A percentile compares a stretch with the other conserved stretches of the same genome.
Evolutionary conservation across 2,113 vertebrate species (phyloP).

Genomic region (Pangasianodon gigas): DNA sequence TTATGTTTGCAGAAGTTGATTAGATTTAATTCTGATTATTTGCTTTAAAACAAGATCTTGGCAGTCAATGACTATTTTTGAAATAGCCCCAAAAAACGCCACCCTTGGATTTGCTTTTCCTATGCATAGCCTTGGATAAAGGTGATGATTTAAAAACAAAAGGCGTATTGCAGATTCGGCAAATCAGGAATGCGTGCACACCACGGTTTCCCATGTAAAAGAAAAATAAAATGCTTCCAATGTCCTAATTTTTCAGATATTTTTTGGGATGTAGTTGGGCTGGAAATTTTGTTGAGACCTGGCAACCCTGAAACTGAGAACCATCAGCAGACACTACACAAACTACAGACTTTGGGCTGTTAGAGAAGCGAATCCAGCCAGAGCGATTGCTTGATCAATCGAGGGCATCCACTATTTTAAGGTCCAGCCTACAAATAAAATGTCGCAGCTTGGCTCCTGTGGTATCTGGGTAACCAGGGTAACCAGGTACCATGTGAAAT

Average conservation of each 20-base stretch:
- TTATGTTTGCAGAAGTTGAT: too few species aligned
- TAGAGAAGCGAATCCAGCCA: not conserved
- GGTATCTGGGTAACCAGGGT: not conserved
- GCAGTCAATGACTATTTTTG: too few species aligned
- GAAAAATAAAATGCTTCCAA: not conserved
- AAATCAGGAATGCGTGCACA: not conserved
- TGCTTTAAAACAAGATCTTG: too few species aligned
- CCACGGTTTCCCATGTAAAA: not conserved
- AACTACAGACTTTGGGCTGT: not conserved
- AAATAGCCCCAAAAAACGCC: too few species aligned
- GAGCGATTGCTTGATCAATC: not conserved
- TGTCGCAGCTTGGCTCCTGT: not conserved
- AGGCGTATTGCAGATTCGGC: not conserved
- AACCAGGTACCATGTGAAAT: not conserved
- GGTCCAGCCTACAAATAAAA: not conserved
- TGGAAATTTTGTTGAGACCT: not conserved
- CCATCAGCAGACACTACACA: too few species aligned
- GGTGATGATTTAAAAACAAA: not conserved
- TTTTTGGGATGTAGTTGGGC: not conserved
- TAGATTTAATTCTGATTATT: too few species aligned
- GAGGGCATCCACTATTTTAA: not conserved
- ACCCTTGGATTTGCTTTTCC: too few species aligned
- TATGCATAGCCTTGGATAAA: too few species aligned
- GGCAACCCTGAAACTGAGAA: not conserved
- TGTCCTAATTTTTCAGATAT: not conserved